A percentile compares a stretch with the other conserved stretches of the same genome.
Conservation (phyloP, 2,113 vertebrate genomes). For the Tetraodon nigroviridis region DNA sequence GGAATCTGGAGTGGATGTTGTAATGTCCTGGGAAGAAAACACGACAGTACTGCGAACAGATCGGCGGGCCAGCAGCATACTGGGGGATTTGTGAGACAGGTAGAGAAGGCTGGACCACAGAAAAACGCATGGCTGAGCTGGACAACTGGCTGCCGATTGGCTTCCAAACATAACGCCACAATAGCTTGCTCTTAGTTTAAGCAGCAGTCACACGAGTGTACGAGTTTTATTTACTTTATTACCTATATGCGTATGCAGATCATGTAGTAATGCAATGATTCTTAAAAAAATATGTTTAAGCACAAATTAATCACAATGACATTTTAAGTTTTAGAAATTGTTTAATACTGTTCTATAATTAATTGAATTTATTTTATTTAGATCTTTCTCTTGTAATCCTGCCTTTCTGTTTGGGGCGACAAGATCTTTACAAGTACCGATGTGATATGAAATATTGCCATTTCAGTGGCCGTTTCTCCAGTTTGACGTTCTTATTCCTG, state of each 20-base stretch:
- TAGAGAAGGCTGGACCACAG: conserved; percentile 71
- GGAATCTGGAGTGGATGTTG: conserved; percentile 49
- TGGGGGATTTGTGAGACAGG: conserved; percentile 61
- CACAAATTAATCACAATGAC: neutral
- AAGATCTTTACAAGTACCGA: conserved; percentile 48
- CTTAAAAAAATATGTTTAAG: neutral
- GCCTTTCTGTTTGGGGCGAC: neutral
- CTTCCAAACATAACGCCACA: conserved; percentile 61
- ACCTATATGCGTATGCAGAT: neutral
- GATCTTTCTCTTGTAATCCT: neutral
- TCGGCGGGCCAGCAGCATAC: conserved; percentile 54
- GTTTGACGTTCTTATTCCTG: conserved; percentile 76
- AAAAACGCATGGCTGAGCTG: conserved; percentile 66
- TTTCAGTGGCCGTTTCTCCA: conserved; percentile 70
- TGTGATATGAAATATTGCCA: conserved; percentile 55
- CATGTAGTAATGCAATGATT: neutral
- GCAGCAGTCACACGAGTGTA: conserved; percentile 10
- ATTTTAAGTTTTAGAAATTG: conserved; percentile 2
- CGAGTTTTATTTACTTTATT: neutral
- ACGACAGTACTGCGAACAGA: conserved; percentile 46
- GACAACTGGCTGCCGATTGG: conserved; percentile 63
- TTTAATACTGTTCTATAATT: neutral
- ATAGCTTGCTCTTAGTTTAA: conserved; percentile 24
- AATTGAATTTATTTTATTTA: conserved; percentile 12
- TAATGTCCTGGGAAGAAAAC: conserved; percentile 48